Base-by-base conservation (phyloP, 2,888 invertebrate species). In the Himalopsyche anomala region DNA sequence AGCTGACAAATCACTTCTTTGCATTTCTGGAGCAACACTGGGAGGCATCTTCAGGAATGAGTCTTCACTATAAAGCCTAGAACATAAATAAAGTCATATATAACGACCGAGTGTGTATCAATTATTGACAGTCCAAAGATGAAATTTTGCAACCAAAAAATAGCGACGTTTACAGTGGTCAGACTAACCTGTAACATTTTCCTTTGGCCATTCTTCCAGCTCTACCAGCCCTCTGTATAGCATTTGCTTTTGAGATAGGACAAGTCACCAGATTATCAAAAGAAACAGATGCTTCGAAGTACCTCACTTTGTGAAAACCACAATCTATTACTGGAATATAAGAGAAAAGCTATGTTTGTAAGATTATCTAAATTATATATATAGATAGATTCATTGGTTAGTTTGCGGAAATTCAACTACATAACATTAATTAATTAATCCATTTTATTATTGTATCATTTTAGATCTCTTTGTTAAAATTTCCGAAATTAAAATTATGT, bases 231-330 rank as follows among this genome's bases (percentile, higher is more conserved):
- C 99, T 93, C 91, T 99, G 99, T 87, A 95, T 94, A 0, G 99
- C 99, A 62, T 98, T 98, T 83, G 98, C 97, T 91, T 96, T 95
- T 3, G 98, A 97, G 2, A 97, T 94, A 0, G 98, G 96, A 3
- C 97, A 95, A 0, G 97, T 94, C 0, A 97, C 94, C n/a, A 99
- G 91, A 85, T 96, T 95, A 90, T 98, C 97, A 0, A 97, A 96
- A 17, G 97, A 96, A 12, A 97, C 95, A 4, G 95, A 94, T 0
- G 96, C 95, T 90, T 98, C 97, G 91, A 96, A 98, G 94, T 97
- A 98, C 36, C 97, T 96, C 89, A 99, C 91, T 92, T 99, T 99
- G 82, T 98, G 98, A 92, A 98, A 99, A 1, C 99, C 99, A 91
- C 98, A 95, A 91, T 99, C 99, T 84, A 99, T 95, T 84, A 99